Evolutionary conservation across 30 jellyfish, hydroid and myxozoan species (phyloP), one percentile per base, ranked within the genome.

Genomic region (Morbakka virulenta): DNA sequence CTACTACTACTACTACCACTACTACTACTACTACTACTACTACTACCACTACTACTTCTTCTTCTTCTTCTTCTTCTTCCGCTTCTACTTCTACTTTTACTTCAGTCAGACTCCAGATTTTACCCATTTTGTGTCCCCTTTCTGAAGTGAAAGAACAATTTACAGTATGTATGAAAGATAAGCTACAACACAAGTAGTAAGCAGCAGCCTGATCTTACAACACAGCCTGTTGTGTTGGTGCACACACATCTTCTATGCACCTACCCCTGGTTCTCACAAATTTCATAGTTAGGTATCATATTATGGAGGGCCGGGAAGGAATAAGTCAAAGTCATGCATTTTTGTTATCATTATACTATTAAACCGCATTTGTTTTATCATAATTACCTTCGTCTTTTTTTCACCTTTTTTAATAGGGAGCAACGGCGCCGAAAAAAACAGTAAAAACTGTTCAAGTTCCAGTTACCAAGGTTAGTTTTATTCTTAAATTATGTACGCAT

Each of bases 371-470:
- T 49, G 20, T 20, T 72, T 2, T 26, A 48, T 35, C 33, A 11
- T 6, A 28, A 12, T 12, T 31, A 22, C 14, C 13, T 11, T 12
- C n/a, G 6, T 17, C 14, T 47, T 27, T 2, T 2, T 31, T 57
- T 23, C 62, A 17, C 33, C 6, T 61, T 33, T 1, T 6, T 32
- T 72, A 47, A 77, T 20, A 57, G 63, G 32, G 72, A 4, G 53
- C 77, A 28, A 77, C 83, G 11, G 79, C 93, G n/a, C 53, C 77
- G 30, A 88, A 88, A 76, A 88, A 88, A 69, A 76, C 94, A 50
- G 81, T 80, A 62, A 72, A 90, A 17, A 73, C 78, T 33, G 35
- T 53, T 4, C 87, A 88, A 57, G 96, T 88, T 2, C 92, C 96
- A 4, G 89, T 88, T 30, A 79, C 96, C 6, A 88, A 88, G 75